phyloP scores from a whole-genome alignment of 2,113 vertebrate species.

The Campylorhamphus procurvoides region DNA sequence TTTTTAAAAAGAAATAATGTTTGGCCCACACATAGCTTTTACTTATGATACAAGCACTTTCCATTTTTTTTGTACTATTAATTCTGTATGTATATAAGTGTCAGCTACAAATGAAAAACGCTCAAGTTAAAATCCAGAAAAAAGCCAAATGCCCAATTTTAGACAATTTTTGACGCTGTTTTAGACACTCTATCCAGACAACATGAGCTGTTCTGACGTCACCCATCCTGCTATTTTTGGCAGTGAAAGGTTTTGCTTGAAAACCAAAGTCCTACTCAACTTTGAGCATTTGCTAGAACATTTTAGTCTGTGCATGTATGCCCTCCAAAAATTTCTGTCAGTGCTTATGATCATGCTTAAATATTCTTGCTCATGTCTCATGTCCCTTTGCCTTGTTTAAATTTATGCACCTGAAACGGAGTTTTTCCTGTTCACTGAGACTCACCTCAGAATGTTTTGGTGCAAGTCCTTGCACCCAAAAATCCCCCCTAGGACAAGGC shows the following conservation, averaged over 20 bases:
- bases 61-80: neutral
- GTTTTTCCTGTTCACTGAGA: neutral
- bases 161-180: neutral
- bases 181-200: neutral
- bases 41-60: neutral
- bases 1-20: neutral
- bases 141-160: neutral
- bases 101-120: neutral
- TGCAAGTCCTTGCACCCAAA: neutral
- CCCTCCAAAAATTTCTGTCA: neutral
- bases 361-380: neutral
- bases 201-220: neutral
- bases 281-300: neutral
- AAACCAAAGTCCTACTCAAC: neutral
- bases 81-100: neutral
- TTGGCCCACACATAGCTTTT: neutral
- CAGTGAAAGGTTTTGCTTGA: neutral
- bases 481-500: neutral
- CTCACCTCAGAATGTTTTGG: neutral
- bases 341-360: neutral
- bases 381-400: accelerated
- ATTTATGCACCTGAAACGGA: neutral
- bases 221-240: neutral
- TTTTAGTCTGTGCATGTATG: neutral
- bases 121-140: neutral